These are phyloP conservation scores for Babyrousa celebensis DNA, from an alignment of 2,797 vertebrate species.

Conservation along the genomic window DNA sequence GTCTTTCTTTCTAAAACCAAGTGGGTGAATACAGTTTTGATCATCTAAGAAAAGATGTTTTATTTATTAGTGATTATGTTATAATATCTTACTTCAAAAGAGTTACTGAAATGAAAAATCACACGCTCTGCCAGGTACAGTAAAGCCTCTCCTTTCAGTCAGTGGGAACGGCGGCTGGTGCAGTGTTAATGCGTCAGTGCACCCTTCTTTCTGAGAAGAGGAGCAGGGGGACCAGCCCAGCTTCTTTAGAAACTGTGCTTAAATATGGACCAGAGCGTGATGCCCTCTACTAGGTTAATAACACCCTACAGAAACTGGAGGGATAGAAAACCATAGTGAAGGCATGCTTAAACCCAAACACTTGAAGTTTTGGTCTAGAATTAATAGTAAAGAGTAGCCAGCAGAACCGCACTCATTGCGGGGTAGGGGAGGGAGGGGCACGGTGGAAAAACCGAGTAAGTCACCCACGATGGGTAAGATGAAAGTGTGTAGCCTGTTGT, in stretches of 20 bases:
- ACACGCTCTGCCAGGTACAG: not conserved
- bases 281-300: not conserved
- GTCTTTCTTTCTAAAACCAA: not conserved
- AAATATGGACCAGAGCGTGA: not conserved
- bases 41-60: slow-evolving; percentile 2
- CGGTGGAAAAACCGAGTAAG: not conserved
- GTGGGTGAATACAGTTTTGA: slow-evolving; percentile 60
- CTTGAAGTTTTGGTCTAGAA: slow-evolving; percentile 48
- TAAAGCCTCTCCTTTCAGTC: not conserved
- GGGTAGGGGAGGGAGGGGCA: not conserved
- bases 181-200: not conserved
- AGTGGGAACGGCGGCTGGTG: not conserved
- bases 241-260: not conserved
- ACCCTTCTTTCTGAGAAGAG: not conserved
- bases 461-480: not conserved
- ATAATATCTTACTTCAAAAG: not conserved
- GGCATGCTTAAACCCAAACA: not conserved
- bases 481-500: not conserved
- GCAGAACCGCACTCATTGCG: not conserved
- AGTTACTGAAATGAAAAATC: slow-evolving; percentile 35
- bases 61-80: slow-evolving; percentile 56
- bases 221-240: not conserved
- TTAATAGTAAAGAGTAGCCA: not conserved
- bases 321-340: not conserved
- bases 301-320: not conserved